phyloP scores from a whole-genome alignment of 2,888 invertebrate species.

The Noctuana brunneofusca region DNA sequence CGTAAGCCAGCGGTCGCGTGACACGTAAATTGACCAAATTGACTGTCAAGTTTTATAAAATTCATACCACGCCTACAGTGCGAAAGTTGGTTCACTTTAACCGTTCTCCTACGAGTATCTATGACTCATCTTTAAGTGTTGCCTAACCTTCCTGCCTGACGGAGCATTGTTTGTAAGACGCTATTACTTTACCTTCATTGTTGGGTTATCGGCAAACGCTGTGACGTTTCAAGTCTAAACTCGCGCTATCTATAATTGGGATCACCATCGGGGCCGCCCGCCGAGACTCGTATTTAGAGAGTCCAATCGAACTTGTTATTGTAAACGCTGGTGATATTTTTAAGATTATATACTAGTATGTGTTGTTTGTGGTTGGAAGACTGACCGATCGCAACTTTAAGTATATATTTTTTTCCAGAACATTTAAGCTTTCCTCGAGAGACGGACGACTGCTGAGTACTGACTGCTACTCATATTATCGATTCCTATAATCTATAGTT shows the following conservation, averaged over 20 bases:
- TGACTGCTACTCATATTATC: too few relatives aligned
- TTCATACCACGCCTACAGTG: too few relatives aligned
- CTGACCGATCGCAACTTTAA: too few relatives aligned
- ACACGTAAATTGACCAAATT: too few relatives aligned
- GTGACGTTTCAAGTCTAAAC: conserved; percentile 32
- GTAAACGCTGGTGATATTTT: conserved; percentile 17
- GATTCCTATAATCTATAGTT: too few relatives aligned
- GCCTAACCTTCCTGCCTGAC: conserved; percentile 4
- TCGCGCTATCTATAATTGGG: conserved; percentile 43
- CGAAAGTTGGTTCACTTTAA: too few relatives aligned
- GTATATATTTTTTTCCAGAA: too few relatives aligned
- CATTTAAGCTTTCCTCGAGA: too few relatives aligned
- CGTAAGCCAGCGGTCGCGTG: too few relatives aligned
- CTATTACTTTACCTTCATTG: conserved; percentile 24
- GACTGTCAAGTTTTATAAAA: too few relatives aligned
- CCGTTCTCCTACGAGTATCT: background rate
- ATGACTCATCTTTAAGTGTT: conserved; percentile 7
- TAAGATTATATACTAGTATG: background rate
- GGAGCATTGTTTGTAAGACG: conserved; percentile 17
- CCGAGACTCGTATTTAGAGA: conserved; percentile 11
- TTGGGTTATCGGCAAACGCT: conserved; percentile 16
- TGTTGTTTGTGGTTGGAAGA: background rate
- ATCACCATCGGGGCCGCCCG: conserved; percentile 38
- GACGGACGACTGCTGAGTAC: too few relatives aligned
- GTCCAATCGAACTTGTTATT: conserved; percentile 1